Evolutionary conservation across 1,140 invertebrate species (phyloP), one percentile per base, ranked within the genome.

Genomic region (Bombus polaris): DNA sequence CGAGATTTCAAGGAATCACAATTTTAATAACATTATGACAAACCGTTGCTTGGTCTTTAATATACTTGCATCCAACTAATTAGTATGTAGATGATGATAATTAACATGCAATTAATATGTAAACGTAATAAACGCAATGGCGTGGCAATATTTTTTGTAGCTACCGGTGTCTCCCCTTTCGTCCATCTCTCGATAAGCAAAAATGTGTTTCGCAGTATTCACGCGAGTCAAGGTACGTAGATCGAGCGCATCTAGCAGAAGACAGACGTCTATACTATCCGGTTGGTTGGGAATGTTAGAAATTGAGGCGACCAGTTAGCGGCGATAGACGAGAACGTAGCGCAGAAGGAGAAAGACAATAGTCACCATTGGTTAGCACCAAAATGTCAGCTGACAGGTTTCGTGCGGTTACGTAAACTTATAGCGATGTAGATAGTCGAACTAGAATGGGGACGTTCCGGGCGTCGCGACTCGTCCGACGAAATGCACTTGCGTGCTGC

Each of bases 321-420:
- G 77, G 22, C 66, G 39, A 47, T 22, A 22, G 57, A 70, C 32
- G 72, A 35, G 82, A 68, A 68, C 28, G 83, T 53, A 75, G 35
- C 80, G 87, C 75, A 57, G 66, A 83, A 65, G 87, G 83, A 77
- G 78, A 86, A 77, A 75, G 81, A 89, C 74, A 81, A 83, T 87
- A 70, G 83, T 87, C 81, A 90, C 82, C 91, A 93, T 91, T 92
- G 91, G 89, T 91, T 90, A 91, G 88, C 81, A 91, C 92, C 92
- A 90, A 94, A 94, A 94, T 93, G 93, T 93, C 91, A 91, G 91
- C 89, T 93, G 92, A 94, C 93, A 93, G 93, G 93, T 94, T 94
- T 85, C 89, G 91, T 92, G 93, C 87, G 94, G 94, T 95, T 94
- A 94, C 92, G 93, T 94, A 94, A 95, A 94, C 92, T 94, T 94